phyloP scores from a whole-genome alignment of 2,888 invertebrate species.

The Agriotes lineatus region DNA sequence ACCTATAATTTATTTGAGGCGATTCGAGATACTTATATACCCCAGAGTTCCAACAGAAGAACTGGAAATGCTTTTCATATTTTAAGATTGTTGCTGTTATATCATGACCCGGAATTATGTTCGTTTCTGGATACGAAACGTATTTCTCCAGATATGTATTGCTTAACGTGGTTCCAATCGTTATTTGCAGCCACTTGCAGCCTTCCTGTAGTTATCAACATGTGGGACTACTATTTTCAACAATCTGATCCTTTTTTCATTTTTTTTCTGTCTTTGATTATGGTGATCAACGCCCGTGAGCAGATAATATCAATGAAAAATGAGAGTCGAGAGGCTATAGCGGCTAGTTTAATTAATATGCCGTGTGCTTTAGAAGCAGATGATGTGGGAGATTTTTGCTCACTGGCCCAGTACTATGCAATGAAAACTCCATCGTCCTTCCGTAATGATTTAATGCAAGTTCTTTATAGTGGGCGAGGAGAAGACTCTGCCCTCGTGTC shows the following conservation, averaged over 20 bases:
- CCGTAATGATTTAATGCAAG: conserved; percentile 82
- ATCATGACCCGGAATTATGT: conserved; percentile 98
- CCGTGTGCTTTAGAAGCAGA: conserved; percentile 91
- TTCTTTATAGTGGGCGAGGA: conserved; percentile 66
- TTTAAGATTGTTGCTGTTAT: conserved; percentile 82
- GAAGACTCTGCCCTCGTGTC: conserved; percentile 67
- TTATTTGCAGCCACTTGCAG: conserved; percentile 90
- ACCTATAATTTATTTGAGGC: conserved; percentile 95
- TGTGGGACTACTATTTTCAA: conserved; percentile 99
- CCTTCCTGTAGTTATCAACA: conserved; percentile 86
- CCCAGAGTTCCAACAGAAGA: conserved; percentile 75
- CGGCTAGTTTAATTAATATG: conserved; percentile 78
- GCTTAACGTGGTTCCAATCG: conserved; percentile 89
- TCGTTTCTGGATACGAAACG: conserved; percentile 96
- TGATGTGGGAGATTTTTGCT: conserved; percentile 97
- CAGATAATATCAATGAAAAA: conserved; percentile 84
- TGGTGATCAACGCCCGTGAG: conserved; percentile 94
- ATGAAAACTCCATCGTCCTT: conserved; percentile 94
- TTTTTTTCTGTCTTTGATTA: conserved; percentile 94
- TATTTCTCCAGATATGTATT: conserved; percentile 92
- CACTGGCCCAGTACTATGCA: conserved; percentile 95
- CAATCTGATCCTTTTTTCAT: conserved; percentile 96
- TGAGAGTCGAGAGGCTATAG: conserved; percentile 76
- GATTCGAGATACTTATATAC: conserved; percentile 90
- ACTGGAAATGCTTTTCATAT: conserved; percentile 83